phyloP scores from a whole-genome alignment of 2,797 vertebrate genomes.

The Cossypha dichroa region DNA sequence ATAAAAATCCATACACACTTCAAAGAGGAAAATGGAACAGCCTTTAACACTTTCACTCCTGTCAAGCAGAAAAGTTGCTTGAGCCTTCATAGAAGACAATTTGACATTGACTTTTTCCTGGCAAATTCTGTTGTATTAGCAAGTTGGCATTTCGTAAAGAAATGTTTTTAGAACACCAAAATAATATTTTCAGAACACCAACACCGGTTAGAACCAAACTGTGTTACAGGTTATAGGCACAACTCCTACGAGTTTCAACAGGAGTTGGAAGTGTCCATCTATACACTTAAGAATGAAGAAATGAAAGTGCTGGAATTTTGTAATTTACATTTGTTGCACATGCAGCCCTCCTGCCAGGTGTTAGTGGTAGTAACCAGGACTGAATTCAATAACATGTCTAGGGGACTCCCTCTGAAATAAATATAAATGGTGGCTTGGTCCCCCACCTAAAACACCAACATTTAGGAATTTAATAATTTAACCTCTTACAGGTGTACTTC shows the following conservation, averaged over 20 bases:
- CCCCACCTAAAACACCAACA: background rate
- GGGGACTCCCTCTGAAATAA: constrained; percentile 8
- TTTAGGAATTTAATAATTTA: constrained; percentile 55
- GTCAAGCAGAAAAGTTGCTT: background rate
- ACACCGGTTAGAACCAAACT: background rate
- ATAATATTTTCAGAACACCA: background rate
- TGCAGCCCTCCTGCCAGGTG: constrained; percentile 54
- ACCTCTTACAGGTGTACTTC: constrained; percentile 50
- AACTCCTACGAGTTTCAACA: background rate
- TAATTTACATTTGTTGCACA: constrained; percentile 42
- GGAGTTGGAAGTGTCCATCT: background rate
- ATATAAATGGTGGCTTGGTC: background rate
- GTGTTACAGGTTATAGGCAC: background rate
- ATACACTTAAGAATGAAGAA: background rate
- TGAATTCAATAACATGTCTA: constrained; percentile 18
- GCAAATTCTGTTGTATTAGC: background rate
- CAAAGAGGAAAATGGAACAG: background rate
- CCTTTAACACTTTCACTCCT: background rate
- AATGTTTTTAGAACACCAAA: background rate
- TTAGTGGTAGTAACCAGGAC: constrained; percentile 43
- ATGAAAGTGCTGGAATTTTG: constrained; percentile 58
- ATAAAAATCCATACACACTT: background rate
- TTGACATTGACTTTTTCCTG: background rate
- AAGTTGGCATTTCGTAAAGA: background rate
- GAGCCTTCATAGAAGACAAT: background rate